Percentiles rank a stretch among this genome's conserved stretches.
Evolutionary conservation across 2,888 invertebrate species (phyloP).

Genomic region (Cyaniris semiargus): DNA sequence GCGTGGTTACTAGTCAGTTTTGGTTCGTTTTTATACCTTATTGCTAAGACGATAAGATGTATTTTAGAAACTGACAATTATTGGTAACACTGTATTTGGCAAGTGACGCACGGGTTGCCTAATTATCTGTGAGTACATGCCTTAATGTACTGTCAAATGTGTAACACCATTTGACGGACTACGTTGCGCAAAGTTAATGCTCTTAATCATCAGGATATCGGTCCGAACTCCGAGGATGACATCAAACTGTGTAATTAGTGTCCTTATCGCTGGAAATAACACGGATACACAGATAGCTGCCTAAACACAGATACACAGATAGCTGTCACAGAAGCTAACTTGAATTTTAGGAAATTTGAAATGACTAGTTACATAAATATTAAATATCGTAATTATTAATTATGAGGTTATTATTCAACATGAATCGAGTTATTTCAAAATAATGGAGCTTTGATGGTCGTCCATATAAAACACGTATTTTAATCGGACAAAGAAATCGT

Average conservation of each 20-base stretch:
- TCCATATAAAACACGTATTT: constrained; percentile 13
- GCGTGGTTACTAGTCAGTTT: not conserved
- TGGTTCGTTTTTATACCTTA: constrained; percentile 12
- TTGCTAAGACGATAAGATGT: not conserved
- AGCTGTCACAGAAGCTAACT: not conserved
- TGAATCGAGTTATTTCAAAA: constrained; percentile 9
- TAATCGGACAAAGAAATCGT: constrained; percentile 18
- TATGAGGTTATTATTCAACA: constrained; percentile 1
- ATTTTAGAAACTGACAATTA: not conserved
- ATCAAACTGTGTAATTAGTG: constrained; percentile 38
- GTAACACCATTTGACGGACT: constrained; percentile 21
- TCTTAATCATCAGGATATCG: constrained; percentile 28
- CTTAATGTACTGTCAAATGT: constrained; percentile 30
- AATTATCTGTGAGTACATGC: constrained; percentile 18
- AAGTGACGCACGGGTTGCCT: constrained; percentile 29
- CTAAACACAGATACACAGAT: constrained; percentile 33
- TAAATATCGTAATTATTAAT: not conserved
- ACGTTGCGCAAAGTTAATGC: constrained; percentile 32
- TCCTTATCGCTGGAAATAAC: constrained; percentile 40
- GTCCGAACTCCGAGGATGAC: constrained; percentile 33
- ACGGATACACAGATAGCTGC: constrained; percentile 32
- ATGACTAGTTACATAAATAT: not conserved
- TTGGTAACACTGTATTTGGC: constrained; percentile 29
- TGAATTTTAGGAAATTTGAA: not conserved
- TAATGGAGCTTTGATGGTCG: constrained; percentile 1